Evolutionary conservation across 2,113 vertebrate genomes (phyloP).

Genomic region (Oxyura jamaicensis): DNA sequence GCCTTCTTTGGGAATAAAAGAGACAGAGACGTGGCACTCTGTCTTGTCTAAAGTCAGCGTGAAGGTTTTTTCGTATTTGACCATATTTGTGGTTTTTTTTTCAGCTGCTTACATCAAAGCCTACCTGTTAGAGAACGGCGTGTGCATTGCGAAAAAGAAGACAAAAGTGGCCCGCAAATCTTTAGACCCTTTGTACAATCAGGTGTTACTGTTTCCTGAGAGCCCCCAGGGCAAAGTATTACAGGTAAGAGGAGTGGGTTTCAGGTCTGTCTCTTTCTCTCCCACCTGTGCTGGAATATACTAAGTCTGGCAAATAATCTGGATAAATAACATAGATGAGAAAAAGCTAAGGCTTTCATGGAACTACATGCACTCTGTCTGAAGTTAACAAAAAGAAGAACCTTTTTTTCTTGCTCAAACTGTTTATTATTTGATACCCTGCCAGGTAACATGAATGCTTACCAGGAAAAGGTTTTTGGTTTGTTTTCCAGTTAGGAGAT

Average conservation of each 20-base stretch:
- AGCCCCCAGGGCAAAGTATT: conserved; percentile 96
- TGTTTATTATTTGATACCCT: not conserved
- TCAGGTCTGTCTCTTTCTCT: not conserved
- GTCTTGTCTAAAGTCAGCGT: not conserved
- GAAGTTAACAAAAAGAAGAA: not conserved
- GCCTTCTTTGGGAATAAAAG: not conserved
- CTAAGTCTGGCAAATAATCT: not conserved
- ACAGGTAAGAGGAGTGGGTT: conserved; percentile 82
- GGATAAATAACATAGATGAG: not conserved
- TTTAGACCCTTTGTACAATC: conserved; percentile 96
- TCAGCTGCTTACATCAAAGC: conserved; percentile 98
- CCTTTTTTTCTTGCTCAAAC: not conserved
- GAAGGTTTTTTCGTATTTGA: not conserved
- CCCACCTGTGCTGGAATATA: not conserved
- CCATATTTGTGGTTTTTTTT: not conserved
- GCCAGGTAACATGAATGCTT: not conserved
- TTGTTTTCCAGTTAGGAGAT: not conserved
- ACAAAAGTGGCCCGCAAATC: conserved; percentile 97
- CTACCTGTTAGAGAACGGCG: conserved; percentile 94
- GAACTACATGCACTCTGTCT: not conserved
- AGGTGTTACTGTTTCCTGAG: conserved; percentile 95
- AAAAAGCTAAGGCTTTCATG: not conserved
- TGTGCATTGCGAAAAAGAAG: conserved; percentile 97
- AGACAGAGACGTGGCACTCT: not conserved
- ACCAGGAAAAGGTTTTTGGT: not conserved